Base-by-base conservation (phyloP, 1,140 invertebrate genomes). In the Oedothorax gibbosus region DNA sequence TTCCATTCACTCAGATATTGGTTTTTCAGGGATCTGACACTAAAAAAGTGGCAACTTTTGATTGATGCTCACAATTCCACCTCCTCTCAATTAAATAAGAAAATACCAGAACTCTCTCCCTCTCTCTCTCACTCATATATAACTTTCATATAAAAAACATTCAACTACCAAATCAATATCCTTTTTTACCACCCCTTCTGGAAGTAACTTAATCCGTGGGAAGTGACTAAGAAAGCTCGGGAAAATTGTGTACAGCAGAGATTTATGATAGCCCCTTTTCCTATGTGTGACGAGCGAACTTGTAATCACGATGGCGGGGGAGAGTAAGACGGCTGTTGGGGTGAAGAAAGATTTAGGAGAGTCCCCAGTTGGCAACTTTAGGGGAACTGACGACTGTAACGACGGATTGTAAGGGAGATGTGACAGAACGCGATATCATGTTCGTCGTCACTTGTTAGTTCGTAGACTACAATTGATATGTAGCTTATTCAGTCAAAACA, bases 231-330 rank as follows among this genome's bases (percentile, higher is more conserved):
- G 57, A 15, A 77, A 64, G 57, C 20, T n/a, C 18, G n/a, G 78
- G 54, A 35, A 21, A 54, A 71, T 81, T 71, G 78, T 81, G 78
- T 69, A 60, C 12, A 60, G 65, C 51, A 35, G 64, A 81, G 78
- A 81, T 81, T 81, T 81, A 81, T 81, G 66, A 71, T 60, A 49
- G 11, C 20, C 35, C 51, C 51, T 0, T 10, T 50, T 12, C 18
- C 50, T 35, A 79, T 71, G 78, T 69, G 77, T 68, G 78, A 81
- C 54, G 78, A 71, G 65, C 51, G 66, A 69, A 71, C 66, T 60
- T 81, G 77, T 68, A 68, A 79, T 77, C 75, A 65, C 77, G 64
- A 68, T 68, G 35, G 21, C 54, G 78, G 78, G 18, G 77, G 49
- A 51, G 18, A 18, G 15, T 75, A 56, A 21, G 72, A 75, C 54